Base-by-base conservation (phyloP, 2,113 vertebrate genomes). In the Bagarius yarrelli region DNA sequence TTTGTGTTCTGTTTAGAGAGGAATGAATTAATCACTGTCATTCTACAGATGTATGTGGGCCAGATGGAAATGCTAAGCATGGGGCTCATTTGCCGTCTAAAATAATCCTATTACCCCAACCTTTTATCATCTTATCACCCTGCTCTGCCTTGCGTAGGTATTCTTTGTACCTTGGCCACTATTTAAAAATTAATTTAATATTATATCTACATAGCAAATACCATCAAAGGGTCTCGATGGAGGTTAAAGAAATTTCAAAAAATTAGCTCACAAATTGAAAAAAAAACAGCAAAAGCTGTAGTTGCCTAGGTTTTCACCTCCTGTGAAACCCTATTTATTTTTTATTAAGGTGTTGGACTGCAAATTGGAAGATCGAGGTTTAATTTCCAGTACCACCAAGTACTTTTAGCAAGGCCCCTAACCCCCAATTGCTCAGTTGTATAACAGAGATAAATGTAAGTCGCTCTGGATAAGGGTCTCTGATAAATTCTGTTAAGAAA, bases 11-110 rank as follows among this genome's bases (percentile, higher is more conserved):
- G 70, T 25, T 32, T 55, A 34, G 27, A 73, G 19, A 21, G 50
- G 9, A 50, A 32, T 11, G 27, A 55, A 73, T 73, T 73, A 73
- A 55, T 73, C 70, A 73, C 0, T 73, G 70, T 73, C 70, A 73
- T 53, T 71, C 70, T 52, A 23, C 11, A 32, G 27, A 50, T 52
- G 16, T 55, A 73, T 34, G 18, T 13, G 50, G 70, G 70, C 50
- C 70, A 73, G 50, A 55, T 34, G 70, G 70, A 73, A 73, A 73
- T 73, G 70, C 32, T 73, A 55, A 32, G 47, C 69, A 52, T 30
- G 67, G 67, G 67, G 67, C 47, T 71, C 69, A 71, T 71, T 71
- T 19, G n/a, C n/a, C 52, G 15, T 71, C 69, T 52, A 47, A 25
- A 71, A 71, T 71, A 71, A 30, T 4, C 70, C 50, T 55, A 34